phyloP scores from a whole-genome alignment of 2,113 vertebrate species.

The Poecile atricapillus region DNA sequence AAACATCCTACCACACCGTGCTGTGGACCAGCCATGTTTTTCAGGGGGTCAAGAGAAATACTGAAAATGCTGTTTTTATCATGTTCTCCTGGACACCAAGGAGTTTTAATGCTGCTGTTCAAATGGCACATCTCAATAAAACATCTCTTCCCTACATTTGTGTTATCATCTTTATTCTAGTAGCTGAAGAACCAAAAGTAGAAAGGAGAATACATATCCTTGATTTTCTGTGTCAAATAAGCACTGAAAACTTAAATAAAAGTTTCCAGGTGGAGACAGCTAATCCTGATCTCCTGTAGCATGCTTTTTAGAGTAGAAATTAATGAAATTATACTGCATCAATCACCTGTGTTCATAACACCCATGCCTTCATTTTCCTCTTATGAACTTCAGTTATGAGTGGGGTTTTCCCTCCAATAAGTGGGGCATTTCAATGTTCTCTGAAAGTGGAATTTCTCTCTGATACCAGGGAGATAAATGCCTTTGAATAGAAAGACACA shows the following conservation, averaged over 20 bases:
- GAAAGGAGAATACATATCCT: not conserved
- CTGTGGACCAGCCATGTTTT: not conserved
- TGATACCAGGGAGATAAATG: not conserved
- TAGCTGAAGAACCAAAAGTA: not conserved
- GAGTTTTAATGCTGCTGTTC: not conserved
- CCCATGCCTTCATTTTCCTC: not conserved
- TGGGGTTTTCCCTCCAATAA: rapidly evolving
- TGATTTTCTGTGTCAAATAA: not conserved
- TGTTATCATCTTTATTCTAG: not conserved
- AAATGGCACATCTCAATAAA: not conserved
- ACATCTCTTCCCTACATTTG: not conserved
- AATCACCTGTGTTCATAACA: not conserved
- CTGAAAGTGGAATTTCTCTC: not conserved
- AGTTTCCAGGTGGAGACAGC: not conserved
- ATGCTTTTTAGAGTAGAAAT: not conserved
- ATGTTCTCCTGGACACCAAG: not conserved
- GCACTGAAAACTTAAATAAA: not conserved
- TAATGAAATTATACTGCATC: not conserved
- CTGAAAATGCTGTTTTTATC: not conserved
- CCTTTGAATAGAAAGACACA: not conserved
- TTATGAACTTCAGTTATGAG: not conserved
- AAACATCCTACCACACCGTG: not conserved
- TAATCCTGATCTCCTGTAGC: not conserved
- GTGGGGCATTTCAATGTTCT: not conserved
- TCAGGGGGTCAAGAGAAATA: not conserved